Evolutionary conservation across 2,113 vertebrate genomes (phyloP), one percentile per base, ranked within the genome.

Genomic region (Oryzias woworae): DNA sequence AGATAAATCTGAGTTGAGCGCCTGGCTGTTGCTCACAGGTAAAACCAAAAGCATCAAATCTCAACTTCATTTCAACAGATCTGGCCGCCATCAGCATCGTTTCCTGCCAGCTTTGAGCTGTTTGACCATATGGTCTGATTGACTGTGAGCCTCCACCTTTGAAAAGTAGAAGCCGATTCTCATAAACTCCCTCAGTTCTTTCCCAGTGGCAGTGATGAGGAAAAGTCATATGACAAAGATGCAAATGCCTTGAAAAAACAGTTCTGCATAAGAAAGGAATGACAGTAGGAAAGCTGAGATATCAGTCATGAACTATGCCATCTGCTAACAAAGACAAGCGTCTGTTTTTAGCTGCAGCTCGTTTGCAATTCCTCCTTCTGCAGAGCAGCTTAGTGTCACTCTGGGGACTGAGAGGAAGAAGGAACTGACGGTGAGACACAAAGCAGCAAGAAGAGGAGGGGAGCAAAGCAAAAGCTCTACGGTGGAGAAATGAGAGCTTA

Each of bases 331-430:
- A 63, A 77, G 66, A 78, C 16, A 73, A 80, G 73, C 14, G 71
- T 63, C 73, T 88, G 78, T 82, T 87, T 87, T 86, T 85, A 89
- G 84, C 81, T 71, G 69, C 83, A 72, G 73, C 71, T 77, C 41
- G 65, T 87, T 82, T 81, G 72, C 64, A 45, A 77, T 48, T 74
- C 46, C 68, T 77, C 62, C 65, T 70, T 71, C 63, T 78, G 64
- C 67, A 10, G 64, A 42, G 72, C 45, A 59, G 73, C 81, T 78
- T 71, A 75, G 78, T 73, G 75, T 44, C 69, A 66, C 85, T 87
- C 75, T 70, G 68, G 82, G 76, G 87, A 88, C 75, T 18, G 74
- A 54, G 66, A 73, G 64, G 8, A 46, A 55, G 63, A 55, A 81
- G 72, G 69, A 22, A 36, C 72, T 67, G 74, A 71, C 46, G 78